Evolutionary conservation across 2,797 vertebrate species (phyloP).

Genomic region (Sebastes hubbsi): DNA sequence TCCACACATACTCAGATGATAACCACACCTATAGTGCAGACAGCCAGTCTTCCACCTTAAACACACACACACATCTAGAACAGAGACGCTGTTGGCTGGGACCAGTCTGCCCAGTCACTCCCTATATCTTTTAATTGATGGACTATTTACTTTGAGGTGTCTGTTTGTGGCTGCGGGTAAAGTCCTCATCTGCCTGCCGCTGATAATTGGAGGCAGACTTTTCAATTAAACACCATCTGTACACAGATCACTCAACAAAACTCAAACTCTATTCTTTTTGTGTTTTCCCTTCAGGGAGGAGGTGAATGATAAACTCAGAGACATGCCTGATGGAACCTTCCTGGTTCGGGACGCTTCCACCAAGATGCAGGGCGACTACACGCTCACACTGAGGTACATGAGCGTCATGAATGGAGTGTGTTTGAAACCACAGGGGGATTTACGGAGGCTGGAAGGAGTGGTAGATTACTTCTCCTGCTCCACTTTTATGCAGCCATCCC

Average conservation of each 20-base stretch:
- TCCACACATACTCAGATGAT: conserved; percentile 13
- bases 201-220: conserved; percentile 32
- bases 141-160: conserved; percentile 32
- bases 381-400: conserved; percentile 89
- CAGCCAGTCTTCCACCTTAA: conserved; percentile 39
- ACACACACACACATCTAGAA: not conserved
- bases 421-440: conserved; percentile 1
- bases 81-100: not conserved
- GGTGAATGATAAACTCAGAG: conserved; percentile 94
- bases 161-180: not conserved
- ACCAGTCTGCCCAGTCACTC: conserved; percentile 13
- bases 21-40: conserved; percentile 44
- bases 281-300: conserved; percentile 86
- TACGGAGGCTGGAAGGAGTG: not conserved
- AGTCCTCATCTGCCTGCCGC: not conserved
- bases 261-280: not conserved
- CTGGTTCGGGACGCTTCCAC: conserved; percentile 95
- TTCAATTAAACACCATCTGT: not conserved
- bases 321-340: conserved; percentile 97
- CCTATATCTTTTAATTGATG: not conserved
- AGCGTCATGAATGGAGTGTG: not conserved
- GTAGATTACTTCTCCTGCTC: not conserved
- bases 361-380: conserved; percentile 97
- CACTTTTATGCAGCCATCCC: not conserved
- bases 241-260: not conserved